Evolutionary conservation across 2,888 invertebrate genomes (phyloP).

Genomic region (Halocaridina rubra): DNA sequence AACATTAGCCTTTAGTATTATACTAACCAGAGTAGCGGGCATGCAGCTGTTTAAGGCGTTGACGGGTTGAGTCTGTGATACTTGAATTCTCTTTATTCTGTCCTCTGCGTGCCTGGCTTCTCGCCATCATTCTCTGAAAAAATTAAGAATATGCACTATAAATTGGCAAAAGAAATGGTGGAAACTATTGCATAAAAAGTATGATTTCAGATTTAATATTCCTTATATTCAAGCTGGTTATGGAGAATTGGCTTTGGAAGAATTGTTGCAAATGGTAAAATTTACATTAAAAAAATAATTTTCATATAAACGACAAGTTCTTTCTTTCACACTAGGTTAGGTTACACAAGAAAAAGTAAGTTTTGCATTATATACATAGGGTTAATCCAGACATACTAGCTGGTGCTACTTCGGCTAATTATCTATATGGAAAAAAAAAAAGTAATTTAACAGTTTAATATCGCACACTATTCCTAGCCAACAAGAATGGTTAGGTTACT

Average conservation of each 20-base stretch:
- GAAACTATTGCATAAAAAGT: neutral
- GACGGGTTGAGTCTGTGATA: slow-evolving; percentile 21
- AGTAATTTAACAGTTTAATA: too few relatives aligned
- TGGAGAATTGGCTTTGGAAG: too few relatives aligned
- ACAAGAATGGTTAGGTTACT: too few relatives aligned
- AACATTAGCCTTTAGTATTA: neutral
- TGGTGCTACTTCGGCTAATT: too few relatives aligned
- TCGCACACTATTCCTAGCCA: too few relatives aligned
- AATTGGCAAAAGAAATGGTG: neutral
- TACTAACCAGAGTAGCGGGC: slow-evolving; percentile 14
- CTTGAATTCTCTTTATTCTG: slow-evolving; percentile 33
- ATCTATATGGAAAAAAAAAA: too few relatives aligned
- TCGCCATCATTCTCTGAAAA: slow-evolving; percentile 50
- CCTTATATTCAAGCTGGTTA: too few relatives aligned
- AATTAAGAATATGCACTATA: neutral
- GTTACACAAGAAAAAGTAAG: too few relatives aligned
- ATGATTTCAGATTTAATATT: too few relatives aligned
- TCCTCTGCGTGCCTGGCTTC: slow-evolving; percentile 42
- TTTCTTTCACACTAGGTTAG: too few relatives aligned
- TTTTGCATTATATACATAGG: too few relatives aligned
- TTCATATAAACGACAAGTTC: neutral
- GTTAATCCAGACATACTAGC: too few relatives aligned
- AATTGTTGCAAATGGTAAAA: neutral
- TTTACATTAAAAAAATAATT: neutral
- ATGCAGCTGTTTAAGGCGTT: slow-evolving; percentile 24